Percentiles rank a stretch among this genome's conserved stretches.
Evolutionary conservation across 2,113 vertebrate genomes (phyloP).

Genomic region (Helogale parvula): DNA sequence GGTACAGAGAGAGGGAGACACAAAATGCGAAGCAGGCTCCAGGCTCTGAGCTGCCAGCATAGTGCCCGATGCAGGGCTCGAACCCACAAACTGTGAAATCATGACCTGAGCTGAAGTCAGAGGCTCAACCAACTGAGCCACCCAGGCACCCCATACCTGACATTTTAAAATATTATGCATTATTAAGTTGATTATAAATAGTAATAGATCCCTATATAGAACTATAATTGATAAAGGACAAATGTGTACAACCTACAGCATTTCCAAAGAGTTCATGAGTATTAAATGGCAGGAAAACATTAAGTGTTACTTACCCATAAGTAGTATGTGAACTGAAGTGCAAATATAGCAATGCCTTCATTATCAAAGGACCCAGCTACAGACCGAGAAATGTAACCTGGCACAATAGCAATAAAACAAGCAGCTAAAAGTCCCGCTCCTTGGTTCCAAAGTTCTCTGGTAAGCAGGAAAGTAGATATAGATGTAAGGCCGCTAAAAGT

Average conservation of each 20-base stretch:
- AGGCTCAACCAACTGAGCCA: no score
- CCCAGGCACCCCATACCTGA: background rate
- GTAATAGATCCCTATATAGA: background rate
- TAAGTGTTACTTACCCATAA: conserved; percentile 94
- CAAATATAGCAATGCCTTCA: conserved; percentile 99
- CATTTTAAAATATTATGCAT: conserved; percentile 20
- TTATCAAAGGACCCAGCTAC: conserved; percentile 99
- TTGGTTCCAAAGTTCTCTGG: conserved; percentile 98
- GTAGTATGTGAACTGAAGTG: conserved; percentile 99
- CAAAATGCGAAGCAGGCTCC: no score
- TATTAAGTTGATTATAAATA: conserved; percentile 28
- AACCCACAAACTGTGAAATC: no score
- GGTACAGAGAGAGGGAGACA: no score
- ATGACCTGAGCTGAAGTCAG: no score
- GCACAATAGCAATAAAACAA: conserved; percentile 99
- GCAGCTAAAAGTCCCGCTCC: conserved; percentile 98
- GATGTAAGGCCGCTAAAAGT: conserved; percentile 99
- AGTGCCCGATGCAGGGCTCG: no score
- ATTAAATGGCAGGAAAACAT: conserved; percentile 16
- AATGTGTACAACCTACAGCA: background rate
- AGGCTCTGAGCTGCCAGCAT: no score
- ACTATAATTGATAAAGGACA: background rate
- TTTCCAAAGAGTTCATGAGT: background rate
- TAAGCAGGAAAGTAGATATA: conserved; percentile 98
- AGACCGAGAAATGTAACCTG: conserved; percentile 98